Evolutionary conservation across 37 sponge, comb jelly and placozoan genomes (phyloP), one percentile per base, ranked within the genome.

Genomic region (Crambe crambe): DNA sequence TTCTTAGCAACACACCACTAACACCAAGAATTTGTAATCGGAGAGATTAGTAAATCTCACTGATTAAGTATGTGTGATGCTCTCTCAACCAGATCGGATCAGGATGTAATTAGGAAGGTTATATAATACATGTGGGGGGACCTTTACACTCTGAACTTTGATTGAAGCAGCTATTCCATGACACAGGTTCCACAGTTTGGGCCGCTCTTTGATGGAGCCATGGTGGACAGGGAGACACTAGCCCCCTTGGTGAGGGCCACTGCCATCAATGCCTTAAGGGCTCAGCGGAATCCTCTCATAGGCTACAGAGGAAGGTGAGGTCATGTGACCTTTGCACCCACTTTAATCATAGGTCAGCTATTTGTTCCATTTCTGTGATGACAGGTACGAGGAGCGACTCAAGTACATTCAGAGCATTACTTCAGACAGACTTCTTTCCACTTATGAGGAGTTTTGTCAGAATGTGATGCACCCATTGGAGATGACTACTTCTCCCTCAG

Each of bases 141-240:
- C n/a, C n/a, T n/a, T n/a, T n/a, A n/a, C n/a, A n/a, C n/a, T n/a
- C n/a, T n/a, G n/a, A n/a, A n/a, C n/a, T n/a, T n/a, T n/a, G n/a
- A n/a, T n/a, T n/a, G n/a, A n/a, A n/a, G n/a, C n/a, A n/a, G n/a
- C n/a, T n/a, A n/a, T n/a, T n/a, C n/a, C 25, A 5, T 29, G 63
- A 38, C 35, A 17, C 58, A 95, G 96, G 81, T 95, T 42, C 82
- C 87, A 23, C 78, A 39, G 6, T 97, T 96, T 82, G 99, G 99
- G 17, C 99, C 99, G 0, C 93, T 99, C 67, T 96, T 90, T 77
- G 95, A 94, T 82, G 99, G 99, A 25, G 95, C 97, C 0, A 39
- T 99, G 29, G 93, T 99, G 25, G 81, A 87, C 51, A 66, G 81
- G 40, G 60, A 60, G 36, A 75, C 66, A 27, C 83, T 99, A 21